Percentiles rank a stretch among this genome's conserved stretches.
phyloP scores from a whole-genome alignment of 2,797 vertebrate species.

The Myotis vivesi region DNA sequence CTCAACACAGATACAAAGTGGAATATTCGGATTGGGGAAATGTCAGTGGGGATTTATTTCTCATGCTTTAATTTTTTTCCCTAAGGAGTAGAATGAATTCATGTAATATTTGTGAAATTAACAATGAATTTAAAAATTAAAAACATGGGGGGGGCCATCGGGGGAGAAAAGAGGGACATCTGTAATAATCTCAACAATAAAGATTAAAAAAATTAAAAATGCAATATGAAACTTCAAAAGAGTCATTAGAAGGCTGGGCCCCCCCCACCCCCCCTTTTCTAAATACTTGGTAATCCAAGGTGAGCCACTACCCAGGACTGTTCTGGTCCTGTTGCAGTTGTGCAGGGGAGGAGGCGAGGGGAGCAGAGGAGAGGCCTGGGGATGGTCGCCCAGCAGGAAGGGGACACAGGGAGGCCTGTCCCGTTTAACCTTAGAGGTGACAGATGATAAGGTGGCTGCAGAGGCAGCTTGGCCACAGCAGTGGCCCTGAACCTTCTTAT shows the following conservation, averaged over 20 bases:
- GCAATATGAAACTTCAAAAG: not conserved
- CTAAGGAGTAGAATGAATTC: constrained; percentile 21
- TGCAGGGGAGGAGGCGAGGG: not conserved
- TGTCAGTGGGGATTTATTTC: not conserved
- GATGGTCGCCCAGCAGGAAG: not conserved
- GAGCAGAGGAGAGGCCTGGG: too few species aligned
- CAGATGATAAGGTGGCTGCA: not conserved
- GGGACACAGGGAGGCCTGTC: not conserved
- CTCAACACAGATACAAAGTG: not conserved
- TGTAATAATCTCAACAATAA: too few species aligned
- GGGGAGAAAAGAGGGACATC: too few species aligned
- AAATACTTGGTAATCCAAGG: not conserved
- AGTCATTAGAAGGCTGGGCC: not conserved
- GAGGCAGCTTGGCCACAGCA: not conserved
- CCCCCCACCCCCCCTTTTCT: not conserved
- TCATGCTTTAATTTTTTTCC: not conserved
- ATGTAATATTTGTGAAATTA: constrained; percentile 1
- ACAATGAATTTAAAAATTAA: constrained; percentile 21
- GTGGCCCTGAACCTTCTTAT: not conserved
- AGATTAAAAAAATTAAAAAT: not conserved
- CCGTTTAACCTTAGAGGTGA: not conserved
- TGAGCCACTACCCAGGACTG: not conserved
- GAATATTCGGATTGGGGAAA: not conserved
- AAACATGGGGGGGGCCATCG: not conserved
- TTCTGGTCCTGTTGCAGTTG: not conserved